Evolutionary conservation across 2,888 invertebrate genomes (phyloP), one percentile per base, ranked within the genome.

Genomic region (Ichneumon xanthorius): DNA sequence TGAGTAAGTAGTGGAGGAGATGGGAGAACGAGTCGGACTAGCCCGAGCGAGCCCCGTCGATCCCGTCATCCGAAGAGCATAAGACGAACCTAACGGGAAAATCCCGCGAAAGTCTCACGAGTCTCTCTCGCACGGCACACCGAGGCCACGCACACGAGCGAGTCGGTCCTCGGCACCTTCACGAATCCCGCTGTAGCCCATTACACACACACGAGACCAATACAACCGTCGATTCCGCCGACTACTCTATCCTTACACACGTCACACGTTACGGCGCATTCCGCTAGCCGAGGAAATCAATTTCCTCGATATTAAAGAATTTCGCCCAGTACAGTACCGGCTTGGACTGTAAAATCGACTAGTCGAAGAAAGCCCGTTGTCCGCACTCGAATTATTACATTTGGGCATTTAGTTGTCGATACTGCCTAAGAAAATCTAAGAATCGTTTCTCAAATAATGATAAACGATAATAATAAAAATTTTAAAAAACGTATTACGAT

Each of bases 101-200:
- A 86, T 82, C 82, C 85, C 76, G 85, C 82, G 82, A 82, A 80
- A 86, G 85, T 83, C 85, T 80, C 82, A 77, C 77, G 80, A 67
- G 76, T 72, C 76, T 84, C 72, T 33, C 50, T 75, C 55, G 48
- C 55, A 33, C 45, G 40, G 55, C 63, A 7, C 70, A 19, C n/a
- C 30, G 68, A 40, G 40, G 68, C 26, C 58, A 58, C 68, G 58
- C 58, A 58, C 26, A 77, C 53, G 37, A 11, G 19, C 16, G 4
- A 2, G 22, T 26, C 37, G 50, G 40, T 26, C 55, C 65, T 55
- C 53, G n/a, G 22, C 67, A 67, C 77, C 33, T 67, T 55, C 40
- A 55, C 22, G 14, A 53, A 26, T 22, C 16, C 22, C 6, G 22
- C 22, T n/a, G 37, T 53, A 14, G 50, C 16, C n/a, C 22, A 37